Evolutionary conservation across 2,113 vertebrate species (phyloP).

Genomic region (Festucalex cinctus): DNA sequence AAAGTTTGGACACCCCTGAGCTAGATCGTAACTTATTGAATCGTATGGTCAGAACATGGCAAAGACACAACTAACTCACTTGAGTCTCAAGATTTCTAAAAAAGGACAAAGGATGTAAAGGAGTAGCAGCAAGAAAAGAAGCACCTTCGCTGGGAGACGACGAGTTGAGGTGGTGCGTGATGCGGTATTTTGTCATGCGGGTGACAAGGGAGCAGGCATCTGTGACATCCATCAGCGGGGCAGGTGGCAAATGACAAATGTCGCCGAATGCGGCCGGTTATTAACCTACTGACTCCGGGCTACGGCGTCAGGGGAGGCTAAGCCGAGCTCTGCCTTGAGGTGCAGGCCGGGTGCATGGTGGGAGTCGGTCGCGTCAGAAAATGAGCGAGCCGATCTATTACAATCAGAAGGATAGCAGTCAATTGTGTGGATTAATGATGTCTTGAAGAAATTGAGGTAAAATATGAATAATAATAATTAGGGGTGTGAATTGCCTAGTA

Average conservation of each 20-base stretch:
- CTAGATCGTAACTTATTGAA: background rate
- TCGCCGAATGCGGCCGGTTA: slow-evolving; percentile 51
- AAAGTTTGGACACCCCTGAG: too few relatives aligned
- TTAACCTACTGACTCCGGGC: slow-evolving; percentile 64
- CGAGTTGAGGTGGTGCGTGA: slow-evolving; percentile 11
- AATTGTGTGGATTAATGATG: background rate
- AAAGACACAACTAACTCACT: slow-evolving; percentile 14
- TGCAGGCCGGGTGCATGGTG: slow-evolving; percentile 11
- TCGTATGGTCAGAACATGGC: background rate
- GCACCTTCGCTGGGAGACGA: slow-evolving; percentile 23
- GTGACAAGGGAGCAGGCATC: slow-evolving; percentile 60
- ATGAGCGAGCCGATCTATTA: background rate
- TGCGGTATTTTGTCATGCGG: slow-evolving; percentile 58
- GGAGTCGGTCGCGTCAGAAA: slow-evolving; percentile 8
- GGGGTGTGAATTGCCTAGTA: too few relatives aligned
- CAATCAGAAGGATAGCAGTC: background rate
- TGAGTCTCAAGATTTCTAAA: slow-evolving; percentile 46
- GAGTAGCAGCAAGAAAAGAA: slow-evolving; percentile 45
- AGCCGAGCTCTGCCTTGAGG: slow-evolving; percentile 31
- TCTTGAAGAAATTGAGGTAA: background rate
- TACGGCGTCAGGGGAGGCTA: slow-evolving; percentile 29
- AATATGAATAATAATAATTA: too few relatives aligned
- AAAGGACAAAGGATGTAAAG: slow-evolving; percentile 40
- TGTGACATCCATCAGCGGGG: slow-evolving; percentile 57
- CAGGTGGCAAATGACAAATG: slow-evolving; percentile 65